Evolutionary conservation across 2,888 invertebrate species (phyloP).

Genomic region (Ormyrus thymus): DNA sequence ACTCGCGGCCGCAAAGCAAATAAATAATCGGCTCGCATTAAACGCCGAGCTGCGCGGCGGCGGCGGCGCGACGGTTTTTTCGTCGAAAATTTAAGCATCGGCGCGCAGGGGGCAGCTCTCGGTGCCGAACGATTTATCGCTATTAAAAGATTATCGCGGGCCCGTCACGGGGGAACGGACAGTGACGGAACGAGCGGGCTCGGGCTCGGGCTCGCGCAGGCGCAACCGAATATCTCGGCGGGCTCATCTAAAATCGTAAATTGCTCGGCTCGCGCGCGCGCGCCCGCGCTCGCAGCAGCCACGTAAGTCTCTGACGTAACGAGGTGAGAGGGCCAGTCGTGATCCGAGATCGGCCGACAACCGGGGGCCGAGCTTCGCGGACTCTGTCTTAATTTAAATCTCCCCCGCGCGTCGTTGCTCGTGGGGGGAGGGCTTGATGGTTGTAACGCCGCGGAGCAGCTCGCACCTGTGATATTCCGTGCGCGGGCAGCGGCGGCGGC

Average conservation of each 20-base stretch:
- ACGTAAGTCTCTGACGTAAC: constrained; percentile 53
- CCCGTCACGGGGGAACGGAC: constrained; percentile 36
- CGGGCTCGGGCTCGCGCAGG: not conserved
- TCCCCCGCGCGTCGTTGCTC: not conserved
- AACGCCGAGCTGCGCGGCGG: too few species aligned
- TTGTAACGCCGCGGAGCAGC: constrained; percentile 16
- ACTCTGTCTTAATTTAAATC: constrained; percentile 55
- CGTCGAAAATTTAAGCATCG: not conserved
- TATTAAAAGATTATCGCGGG: constrained; percentile 55
- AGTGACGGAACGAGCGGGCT: constrained; percentile 53
- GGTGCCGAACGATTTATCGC: constrained; percentile 49
- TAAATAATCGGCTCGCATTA: too few species aligned
- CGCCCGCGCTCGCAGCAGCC: constrained; percentile 24
- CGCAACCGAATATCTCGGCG: constrained; percentile 51
- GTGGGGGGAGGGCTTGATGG: not conserved
- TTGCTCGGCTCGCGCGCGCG: constrained; percentile 12
- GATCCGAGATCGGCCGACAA: constrained; percentile 52
- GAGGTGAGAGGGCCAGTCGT: constrained; percentile 55
- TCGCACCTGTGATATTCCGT: constrained; percentile 24
- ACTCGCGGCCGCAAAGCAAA: too few species aligned
- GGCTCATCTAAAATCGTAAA: constrained; percentile 57
- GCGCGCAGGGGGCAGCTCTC: not conserved
- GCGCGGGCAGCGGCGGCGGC: not conserved
- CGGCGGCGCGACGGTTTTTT: not conserved
- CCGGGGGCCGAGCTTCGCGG: not conserved